These are phyloP conservation scores for Leptopterna dolabrata DNA, from an alignment of 2,888 invertebrate species.

Conservation along the genomic window DNA sequence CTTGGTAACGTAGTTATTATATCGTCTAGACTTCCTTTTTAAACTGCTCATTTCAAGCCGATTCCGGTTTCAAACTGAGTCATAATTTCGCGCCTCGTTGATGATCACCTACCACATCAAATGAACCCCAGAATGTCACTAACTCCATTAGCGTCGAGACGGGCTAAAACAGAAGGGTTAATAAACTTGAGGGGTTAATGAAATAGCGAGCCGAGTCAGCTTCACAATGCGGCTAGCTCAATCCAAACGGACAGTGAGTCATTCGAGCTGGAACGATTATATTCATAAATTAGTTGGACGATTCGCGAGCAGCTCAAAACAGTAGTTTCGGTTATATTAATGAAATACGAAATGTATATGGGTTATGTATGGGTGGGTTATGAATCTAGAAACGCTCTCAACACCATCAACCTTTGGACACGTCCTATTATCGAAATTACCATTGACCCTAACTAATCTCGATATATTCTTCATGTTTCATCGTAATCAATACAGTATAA, in stretches of 20 bases:
- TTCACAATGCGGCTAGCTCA: not conserved
- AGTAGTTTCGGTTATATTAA: no score
- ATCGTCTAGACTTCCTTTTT: not conserved
- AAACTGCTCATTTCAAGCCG: not conserved
- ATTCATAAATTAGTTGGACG: not conserved
- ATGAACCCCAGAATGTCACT: not conserved
- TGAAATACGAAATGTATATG: no score
- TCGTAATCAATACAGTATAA: no score
- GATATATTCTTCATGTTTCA: no score
- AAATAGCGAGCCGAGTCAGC: not conserved
- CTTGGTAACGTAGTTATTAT: no score
- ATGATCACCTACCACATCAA: not conserved
- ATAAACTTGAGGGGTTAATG: not conserved
- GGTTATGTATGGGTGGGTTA: no score
- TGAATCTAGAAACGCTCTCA: no score
- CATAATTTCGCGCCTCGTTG: not conserved
- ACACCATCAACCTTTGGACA: no score
- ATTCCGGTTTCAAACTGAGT: not conserved
- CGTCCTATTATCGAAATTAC: no score
- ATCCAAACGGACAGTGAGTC: not conserved
- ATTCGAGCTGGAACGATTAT: not conserved
- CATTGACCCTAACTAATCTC: no score
- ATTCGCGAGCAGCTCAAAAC: not conserved
- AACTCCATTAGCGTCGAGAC: conserved; percentile 3
- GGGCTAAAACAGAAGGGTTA: not conserved